Evolutionary conservation across 2,888 invertebrate genomes (phyloP), one percentile per base, ranked within the genome.

Genomic region (Meganola albula): DNA sequence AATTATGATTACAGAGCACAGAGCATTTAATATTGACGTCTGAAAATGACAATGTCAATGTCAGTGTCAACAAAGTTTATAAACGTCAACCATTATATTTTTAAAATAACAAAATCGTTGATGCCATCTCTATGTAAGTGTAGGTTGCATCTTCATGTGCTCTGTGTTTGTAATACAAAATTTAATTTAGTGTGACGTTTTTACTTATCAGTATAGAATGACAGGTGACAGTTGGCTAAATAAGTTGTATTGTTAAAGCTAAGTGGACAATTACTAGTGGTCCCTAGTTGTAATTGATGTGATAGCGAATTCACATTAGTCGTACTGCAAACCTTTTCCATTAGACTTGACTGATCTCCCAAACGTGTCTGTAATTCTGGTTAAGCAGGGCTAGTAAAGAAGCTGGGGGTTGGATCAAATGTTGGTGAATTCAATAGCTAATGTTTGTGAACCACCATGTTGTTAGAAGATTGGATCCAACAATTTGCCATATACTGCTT

Each of bases 211-310:
- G 57, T 63, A 63, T 69, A 68, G 53, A 44, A n/a, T n/a, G n/a
- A n/a, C n/a, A n/a, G n/a, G n/a, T n/a, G n/a, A n/a, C n/a, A n/a
- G n/a, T n/a, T n/a, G n/a, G n/a, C n/a, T n/a, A n/a, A n/a, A n/a
- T n/a, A n/a, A n/a, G n/a, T 67, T 58, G 54, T 71, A 71, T 76
- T 79, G 74, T 80, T 77, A 76, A 72, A 63, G 54, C 69, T 77
- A 74, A 68, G 72, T 44, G 74, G 72, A 66, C 70, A 56, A 48
- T 54, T 63, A 58, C 56, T 69, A 69, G 69, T 60, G 60, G 70
- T 75, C 74, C 70, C 67, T 64, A 79, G 67, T 69, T 66, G 60
- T 83, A 78, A 75, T 79, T 64, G 75, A 73, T 80, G 80, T 79
- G 71, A 77, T 77, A 77, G 69, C 48, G 56, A 58, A 42, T 59